Evolutionary conservation across 1,140 invertebrate genomes (phyloP).

Genomic region (Pseudachorutes palmiensis): DNA sequence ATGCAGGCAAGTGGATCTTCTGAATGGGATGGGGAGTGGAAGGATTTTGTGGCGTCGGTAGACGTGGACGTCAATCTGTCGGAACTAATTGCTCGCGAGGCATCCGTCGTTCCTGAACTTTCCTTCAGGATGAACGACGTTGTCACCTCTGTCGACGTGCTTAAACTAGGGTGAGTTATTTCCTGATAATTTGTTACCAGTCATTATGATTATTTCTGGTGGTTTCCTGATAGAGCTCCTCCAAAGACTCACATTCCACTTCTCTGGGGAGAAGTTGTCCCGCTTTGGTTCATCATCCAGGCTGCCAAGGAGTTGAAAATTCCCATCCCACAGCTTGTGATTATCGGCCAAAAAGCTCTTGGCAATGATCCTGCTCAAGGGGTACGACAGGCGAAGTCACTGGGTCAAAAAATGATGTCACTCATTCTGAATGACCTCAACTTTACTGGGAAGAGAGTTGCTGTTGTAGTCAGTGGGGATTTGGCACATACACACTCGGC

Average conservation of each 20-base stretch:
- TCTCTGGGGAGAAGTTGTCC: conserved; percentile 29
- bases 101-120: too few species aligned
- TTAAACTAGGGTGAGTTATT: conserved; percentile 24
- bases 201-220: background rate
- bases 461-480: conserved; percentile 26
- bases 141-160: conserved; percentile 18
- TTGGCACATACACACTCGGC: conserved; percentile 27
- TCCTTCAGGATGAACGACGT: too few species aligned
- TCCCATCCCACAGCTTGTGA: conserved; percentile 14
- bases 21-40: conserved; percentile 23
- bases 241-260: background rate
- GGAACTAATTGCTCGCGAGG: background rate
- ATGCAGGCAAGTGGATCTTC: conserved; percentile 18
- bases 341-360: conserved; percentile 19
- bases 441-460: conserved; percentile 20
- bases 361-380: background rate
- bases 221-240: background rate
- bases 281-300: conserved; percentile 27
- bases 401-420: conserved; percentile 17
- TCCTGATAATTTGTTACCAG: background rate
- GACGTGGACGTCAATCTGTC: conserved; percentile 18
- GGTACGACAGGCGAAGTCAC: conserved; percentile 14
- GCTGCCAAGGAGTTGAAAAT: conserved; percentile 15
- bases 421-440: background rate
- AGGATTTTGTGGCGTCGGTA: conserved; percentile 21